Evolutionary conservation across 2,797 vertebrate species (phyloP).

Genomic region (Myotis vivesi): DNA sequence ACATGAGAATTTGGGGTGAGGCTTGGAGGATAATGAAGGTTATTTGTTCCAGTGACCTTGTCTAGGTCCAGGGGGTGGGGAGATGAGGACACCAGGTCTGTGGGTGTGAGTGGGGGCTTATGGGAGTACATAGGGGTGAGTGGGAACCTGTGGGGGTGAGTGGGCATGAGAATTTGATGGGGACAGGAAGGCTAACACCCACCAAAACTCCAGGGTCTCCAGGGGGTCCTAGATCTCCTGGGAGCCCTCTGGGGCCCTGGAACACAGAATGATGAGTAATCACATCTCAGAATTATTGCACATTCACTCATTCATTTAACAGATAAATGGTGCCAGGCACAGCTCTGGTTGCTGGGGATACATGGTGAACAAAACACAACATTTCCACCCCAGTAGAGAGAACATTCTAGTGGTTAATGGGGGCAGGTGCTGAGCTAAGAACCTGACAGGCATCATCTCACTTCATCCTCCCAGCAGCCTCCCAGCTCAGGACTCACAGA

Average conservation of each 20-base stretch:
- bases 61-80: not conserved
- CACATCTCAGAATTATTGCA: not conserved
- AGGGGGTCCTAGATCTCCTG: conserved; percentile 90
- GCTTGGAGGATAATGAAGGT: not conserved
- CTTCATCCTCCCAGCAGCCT: not conserved
- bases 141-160: not conserved
- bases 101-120: not conserved
- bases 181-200: conserved; percentile 61
- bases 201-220: conserved; percentile 92
- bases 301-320: not conserved
- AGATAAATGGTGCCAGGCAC: not conserved
- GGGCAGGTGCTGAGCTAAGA: not conserved
- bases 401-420: not conserved
- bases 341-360: not conserved
- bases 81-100: not conserved
- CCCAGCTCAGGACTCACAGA: not conserved
- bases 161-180: not conserved
- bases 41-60: not conserved
- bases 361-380: not conserved
- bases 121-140: not conserved
- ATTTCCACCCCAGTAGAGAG: not conserved
- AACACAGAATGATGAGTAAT: not conserved
- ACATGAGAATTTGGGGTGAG: not conserved
- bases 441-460: not conserved
- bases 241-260: conserved; percentile 93